A percentile compares a stretch with the other conserved stretches of the same genome.
Evolutionary conservation across 2,797 vertebrate genomes (phyloP).

Genomic region (Macropodus opercularis): DNA sequence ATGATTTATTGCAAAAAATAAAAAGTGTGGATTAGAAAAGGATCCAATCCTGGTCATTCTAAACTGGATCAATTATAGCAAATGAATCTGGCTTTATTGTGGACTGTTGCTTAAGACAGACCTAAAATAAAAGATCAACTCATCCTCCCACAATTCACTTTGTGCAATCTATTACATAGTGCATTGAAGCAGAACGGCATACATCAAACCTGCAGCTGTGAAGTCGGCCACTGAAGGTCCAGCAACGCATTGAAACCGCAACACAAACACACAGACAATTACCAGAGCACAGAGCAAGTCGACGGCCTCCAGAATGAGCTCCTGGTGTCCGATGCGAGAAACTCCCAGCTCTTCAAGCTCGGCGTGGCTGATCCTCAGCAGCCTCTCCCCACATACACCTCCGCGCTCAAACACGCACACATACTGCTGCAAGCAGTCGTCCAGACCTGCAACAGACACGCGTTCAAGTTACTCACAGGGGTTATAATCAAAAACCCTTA

Average conservation of each 20-base stretch:
- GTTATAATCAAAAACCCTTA: not conserved
- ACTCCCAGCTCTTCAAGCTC: constrained; percentile 97
- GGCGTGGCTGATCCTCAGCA: constrained; percentile 95
- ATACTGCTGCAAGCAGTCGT: constrained; percentile 97
- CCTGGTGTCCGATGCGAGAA: constrained; percentile 96
- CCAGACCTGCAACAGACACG: constrained; percentile 85
- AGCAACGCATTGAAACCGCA: not conserved
- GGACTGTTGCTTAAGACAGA: too few species aligned
- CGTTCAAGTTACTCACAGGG: constrained; percentile 16
- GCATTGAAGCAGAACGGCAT: constrained; percentile 16
- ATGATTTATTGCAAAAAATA: too few species aligned
- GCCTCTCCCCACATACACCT: constrained; percentile 93
- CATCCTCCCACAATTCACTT: constrained; percentile 16
- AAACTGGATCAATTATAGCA: too few species aligned
- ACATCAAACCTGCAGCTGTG: constrained; percentile 26
- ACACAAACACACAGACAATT: constrained; percentile 57
- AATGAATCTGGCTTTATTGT: too few species aligned
- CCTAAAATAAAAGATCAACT: too few species aligned
- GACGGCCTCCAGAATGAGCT: constrained; percentile 96
- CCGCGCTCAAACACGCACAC: constrained; percentile 96
- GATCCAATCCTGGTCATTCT: too few species aligned
- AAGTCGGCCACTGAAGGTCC: constrained; percentile 21
- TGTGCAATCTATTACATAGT: constrained; percentile 7
- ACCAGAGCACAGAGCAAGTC: constrained; percentile 97
- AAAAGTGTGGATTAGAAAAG: too few species aligned